Percentiles rank a stretch among this genome's conserved stretches.
phyloP scores from a whole-genome alignment of 2,113 vertebrate genomes.

The pig (Sus scrofa) region T2T-Sscrofa CM000812.6:195158001-195158500 shows the following conservation, averaged over 20 bases:
- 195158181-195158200: background rate
- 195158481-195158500: background rate
- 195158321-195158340: background rate
- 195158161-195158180: background rate
- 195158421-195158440: slow-evolving; percentile 19
- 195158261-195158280: background rate
- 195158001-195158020: slow-evolving; percentile 21
- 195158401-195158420: background rate
- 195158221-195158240: background rate
- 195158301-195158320: background rate
- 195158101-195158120: background rate
- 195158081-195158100: background rate
- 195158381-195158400: slow-evolving; percentile 11
- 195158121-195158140: background rate
- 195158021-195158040: background rate
- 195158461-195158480: slow-evolving; percentile 3
- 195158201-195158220: background rate
- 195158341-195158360: slow-evolving; percentile 12
- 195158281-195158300: background rate
- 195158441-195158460: background rate
- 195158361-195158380: slow-evolving; percentile 43
- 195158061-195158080: background rate
- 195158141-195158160: background rate
- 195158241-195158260: background rate
- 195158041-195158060: background rate